Percentiles rank a stretch among this genome's conserved stretches.
Evolutionary conservation across 2,113 vertebrate species (phyloP).

Genomic region (Cyprinodon tularosa): DNA sequence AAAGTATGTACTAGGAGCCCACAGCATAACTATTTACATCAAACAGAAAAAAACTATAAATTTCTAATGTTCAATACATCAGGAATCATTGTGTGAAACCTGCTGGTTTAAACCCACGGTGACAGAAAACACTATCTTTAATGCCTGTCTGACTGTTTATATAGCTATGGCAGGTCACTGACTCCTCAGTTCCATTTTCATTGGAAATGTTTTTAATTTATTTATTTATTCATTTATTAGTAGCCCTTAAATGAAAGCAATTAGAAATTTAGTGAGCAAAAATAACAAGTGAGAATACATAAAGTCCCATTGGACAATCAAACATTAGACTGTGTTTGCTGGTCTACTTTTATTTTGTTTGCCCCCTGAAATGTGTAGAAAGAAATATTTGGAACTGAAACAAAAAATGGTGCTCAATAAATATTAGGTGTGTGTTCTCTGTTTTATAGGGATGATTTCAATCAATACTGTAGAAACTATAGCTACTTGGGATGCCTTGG

Average conservation of each 20-base stretch:
- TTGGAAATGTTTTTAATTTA: not conserved
- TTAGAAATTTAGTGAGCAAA: not conserved
- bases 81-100: not conserved
- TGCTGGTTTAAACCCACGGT: not conserved
- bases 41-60: not conserved
- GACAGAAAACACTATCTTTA: not conserved
- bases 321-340: not conserved
- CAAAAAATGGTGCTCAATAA: too few species aligned
- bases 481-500: too few species aligned
- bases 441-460: too few species aligned
- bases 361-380: too few species aligned
- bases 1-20: too few species aligned
- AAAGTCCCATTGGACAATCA: not conserved
- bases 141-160: not conserved
- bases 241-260: not conserved
- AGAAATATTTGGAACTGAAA: too few species aligned
- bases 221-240: too few species aligned
- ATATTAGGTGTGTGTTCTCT: too few species aligned
- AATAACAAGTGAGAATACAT: not conserved
- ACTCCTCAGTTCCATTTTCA: not conserved
- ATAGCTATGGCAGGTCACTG: too few species aligned
- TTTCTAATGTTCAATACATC: not conserved
- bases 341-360: too few species aligned
- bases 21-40: not conserved
- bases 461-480: too few species aligned